Conservation (phyloP, 1,140 invertebrate genomes). For the Heterodera carotae region DNA sequence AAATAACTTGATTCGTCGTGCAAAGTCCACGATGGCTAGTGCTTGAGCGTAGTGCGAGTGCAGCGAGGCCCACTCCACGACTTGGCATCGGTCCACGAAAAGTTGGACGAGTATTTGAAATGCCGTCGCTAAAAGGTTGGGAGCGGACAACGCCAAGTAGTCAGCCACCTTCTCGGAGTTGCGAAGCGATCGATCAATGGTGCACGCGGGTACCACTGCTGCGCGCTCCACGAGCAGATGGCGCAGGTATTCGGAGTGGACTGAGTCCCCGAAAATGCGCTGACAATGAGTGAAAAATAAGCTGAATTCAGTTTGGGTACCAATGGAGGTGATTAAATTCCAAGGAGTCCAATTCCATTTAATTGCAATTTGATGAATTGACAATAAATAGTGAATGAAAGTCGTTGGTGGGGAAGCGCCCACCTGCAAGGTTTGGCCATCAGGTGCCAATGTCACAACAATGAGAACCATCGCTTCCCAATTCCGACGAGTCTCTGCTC, state of each 20-base stretch:
- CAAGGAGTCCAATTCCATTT: not conserved
- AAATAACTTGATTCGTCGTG: conserved; percentile 1
- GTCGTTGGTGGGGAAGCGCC: too few relatives aligned
- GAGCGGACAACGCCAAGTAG: conserved; percentile 7
- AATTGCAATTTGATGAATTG: not conserved
- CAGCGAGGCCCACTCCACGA: conserved; percentile 13
- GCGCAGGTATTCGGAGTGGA: conserved; percentile 10
- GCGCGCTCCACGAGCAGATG: conserved; percentile 3
- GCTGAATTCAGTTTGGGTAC: not conserved
- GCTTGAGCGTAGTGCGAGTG: conserved; percentile 11
- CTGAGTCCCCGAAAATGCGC: conserved; percentile 1
- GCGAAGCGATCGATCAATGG: not conserved
- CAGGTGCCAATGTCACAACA: conserved; percentile 4
- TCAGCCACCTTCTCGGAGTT: conserved; percentile 21
- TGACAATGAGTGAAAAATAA: not conserved
- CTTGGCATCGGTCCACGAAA: conserved; percentile 1
- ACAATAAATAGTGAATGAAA: too few relatives aligned
- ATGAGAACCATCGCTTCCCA: conserved; percentile 7
- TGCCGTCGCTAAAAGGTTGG: conserved; percentile 1
- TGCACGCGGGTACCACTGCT: not conserved
- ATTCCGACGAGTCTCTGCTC: conserved; percentile 1
- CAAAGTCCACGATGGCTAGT: conserved; percentile 23
- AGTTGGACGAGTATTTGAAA: conserved; percentile 3
- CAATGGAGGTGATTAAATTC: too few relatives aligned
- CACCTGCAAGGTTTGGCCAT: conserved; percentile 17